These are phyloP conservation scores for Cinara cedri DNA, from an alignment of 2,888 invertebrate genomes.

Conservation along the genomic window DNA sequence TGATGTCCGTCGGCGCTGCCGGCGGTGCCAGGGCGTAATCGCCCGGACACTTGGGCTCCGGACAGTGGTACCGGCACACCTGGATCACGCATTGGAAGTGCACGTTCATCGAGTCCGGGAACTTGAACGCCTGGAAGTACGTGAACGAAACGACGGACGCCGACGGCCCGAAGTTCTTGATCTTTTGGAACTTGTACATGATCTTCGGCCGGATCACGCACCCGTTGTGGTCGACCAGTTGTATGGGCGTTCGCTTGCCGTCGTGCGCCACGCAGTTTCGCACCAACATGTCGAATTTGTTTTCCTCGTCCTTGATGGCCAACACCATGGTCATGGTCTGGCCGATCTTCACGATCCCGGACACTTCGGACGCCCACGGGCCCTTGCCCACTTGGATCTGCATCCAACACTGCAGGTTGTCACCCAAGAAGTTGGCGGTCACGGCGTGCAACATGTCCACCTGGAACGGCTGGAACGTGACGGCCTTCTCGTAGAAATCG, in stretches of 20 bases:
- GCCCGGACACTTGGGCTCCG: constrained; percentile 84
- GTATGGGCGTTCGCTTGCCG: constrained; percentile 90
- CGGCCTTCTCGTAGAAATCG: constrained; percentile 93
- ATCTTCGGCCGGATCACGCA: constrained; percentile 93
- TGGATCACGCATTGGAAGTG: constrained; percentile 97
- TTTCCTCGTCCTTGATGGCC: constrained; percentile 93
- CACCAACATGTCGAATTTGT: constrained; percentile 94
- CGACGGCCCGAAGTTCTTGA: constrained; percentile 92
- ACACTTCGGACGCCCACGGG: constrained; percentile 96
- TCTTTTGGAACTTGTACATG: constrained; percentile 91
- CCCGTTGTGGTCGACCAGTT: constrained; percentile 90
- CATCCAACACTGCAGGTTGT: constrained; percentile 97
- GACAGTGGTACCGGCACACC: constrained; percentile 91
- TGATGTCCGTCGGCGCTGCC: constrained; percentile 64
- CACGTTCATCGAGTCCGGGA: constrained; percentile 96
- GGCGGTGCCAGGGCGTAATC: constrained; percentile 67
- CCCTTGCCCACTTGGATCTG: constrained; percentile 96
- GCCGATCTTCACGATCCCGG: constrained; percentile 93
- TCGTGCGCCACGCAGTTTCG: constrained; percentile 94
- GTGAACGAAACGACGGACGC: constrained; percentile 94
- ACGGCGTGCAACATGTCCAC: constrained; percentile 95
- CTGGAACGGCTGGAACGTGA: constrained; percentile 93
- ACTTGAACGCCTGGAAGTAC: constrained; percentile 96
- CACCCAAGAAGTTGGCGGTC: constrained; percentile 92
- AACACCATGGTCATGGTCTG: constrained; percentile 97